Base-by-base conservation (phyloP, 2,113 vertebrate genomes). In the Catharus bicknelli region DNA sequence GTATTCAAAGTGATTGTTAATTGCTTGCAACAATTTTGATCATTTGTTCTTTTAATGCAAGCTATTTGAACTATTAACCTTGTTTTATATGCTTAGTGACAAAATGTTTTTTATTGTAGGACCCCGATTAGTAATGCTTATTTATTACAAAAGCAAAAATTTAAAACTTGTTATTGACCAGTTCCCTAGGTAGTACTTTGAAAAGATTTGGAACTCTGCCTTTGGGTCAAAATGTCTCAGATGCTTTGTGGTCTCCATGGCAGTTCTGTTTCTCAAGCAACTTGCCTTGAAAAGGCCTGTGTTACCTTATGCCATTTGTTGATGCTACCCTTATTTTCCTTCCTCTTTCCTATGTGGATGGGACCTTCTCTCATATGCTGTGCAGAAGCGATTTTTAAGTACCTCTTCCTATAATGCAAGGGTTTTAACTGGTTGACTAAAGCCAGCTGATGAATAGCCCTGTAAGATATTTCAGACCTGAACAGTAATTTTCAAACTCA, bases 161-260 rank as follows among this genome's bases (percentile, higher is more conserved):
- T 57, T 91, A 68, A 90, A 94, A 95, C 83, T 90, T 82, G n/a
- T 83, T 90, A 93, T 87, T 88, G 81, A 76, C 74, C 89, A 95
- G 87, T 96, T 96, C 94, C 87, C 95, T 93, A 93, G 88, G 53
- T 93, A 95, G 76, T 93, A 96, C 86, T 90, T 74, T 91, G 93
- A 96, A 97, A 97, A 95, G 79, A 94, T 90, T 95, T 94, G 86
- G 84, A 96, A 92, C 90, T 67, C 70, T 88, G 89, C 80, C 90
- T 96, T 96, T 97, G 78, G 74, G 91, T 97, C 92, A 96, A 96
- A 96, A 94, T 95, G 80, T 95, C 92, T 96, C 95, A 94, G 86
- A 96, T 97, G 91, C 88, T 92, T 96, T 96, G 93, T 96, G 78
- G 66, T 95, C 96, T 91, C 94, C 93, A 94, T 95, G 93, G 90